These are phyloP conservation scores for Alviniconcha marisindica DNA, from an alignment of 1,140 invertebrate species.

Conservation along the genomic window DNA sequence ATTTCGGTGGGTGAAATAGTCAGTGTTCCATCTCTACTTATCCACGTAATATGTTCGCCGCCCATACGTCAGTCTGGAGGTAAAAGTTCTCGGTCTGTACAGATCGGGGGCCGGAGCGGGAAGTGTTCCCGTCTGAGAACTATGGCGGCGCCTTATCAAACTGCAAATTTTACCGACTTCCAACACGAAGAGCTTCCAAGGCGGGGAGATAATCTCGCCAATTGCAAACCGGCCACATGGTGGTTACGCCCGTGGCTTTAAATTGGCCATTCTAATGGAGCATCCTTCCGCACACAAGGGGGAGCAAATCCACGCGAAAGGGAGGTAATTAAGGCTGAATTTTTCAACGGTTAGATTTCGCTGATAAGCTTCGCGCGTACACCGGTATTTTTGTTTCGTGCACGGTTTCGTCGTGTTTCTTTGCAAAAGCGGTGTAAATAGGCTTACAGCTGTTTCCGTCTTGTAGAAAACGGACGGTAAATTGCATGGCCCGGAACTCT, in stretches of 20 bases:
- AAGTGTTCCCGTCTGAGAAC: background rate
- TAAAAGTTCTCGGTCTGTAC: no score
- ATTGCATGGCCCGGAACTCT: no score
- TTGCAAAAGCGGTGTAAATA: no score
- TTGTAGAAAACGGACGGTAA: no score
- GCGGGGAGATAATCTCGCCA: background rate
- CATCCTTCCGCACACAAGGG: background rate
- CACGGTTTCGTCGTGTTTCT: no score
- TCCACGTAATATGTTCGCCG: no score
- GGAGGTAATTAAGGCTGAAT: slow-evolving; percentile 3
- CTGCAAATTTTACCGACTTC: background rate
- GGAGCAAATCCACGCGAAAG: background rate
- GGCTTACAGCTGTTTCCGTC: no score
- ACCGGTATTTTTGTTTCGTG: background rate
- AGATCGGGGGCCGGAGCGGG: background rate
- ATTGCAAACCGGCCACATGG: background rate
- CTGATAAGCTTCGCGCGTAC: background rate
- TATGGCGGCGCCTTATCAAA: slow-evolving; percentile 7
- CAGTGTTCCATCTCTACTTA: no score
- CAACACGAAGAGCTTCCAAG: background rate
- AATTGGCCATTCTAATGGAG: slow-evolving; percentile 8
- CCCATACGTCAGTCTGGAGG: no score
- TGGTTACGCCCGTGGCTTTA: background rate
- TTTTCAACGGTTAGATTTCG: slow-evolving; percentile 12
- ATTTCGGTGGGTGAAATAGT: no score